These are phyloP conservation scores for Gasteruption jaculator DNA, from an alignment of 2,888 invertebrate genomes.

Conservation along the genomic window DNA sequence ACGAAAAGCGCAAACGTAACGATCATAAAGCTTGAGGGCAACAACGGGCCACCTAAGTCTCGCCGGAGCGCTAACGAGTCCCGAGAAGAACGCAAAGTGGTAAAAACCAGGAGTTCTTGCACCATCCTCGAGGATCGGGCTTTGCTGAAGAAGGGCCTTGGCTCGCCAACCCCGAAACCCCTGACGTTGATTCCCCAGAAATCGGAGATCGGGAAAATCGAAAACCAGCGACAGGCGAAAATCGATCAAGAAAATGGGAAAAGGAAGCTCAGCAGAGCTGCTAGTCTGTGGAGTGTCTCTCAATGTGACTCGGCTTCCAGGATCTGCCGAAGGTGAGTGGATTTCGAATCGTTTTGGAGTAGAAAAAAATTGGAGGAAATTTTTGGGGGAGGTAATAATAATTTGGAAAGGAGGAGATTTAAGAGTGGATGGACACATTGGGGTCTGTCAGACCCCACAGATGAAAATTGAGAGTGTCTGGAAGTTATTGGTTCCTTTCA, in stretches of 20 bases:
- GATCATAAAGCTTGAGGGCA: constrained; percentile 8
- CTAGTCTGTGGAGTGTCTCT: constrained; percentile 46
- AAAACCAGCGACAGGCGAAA: not conserved
- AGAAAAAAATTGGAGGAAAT: too few relatives aligned
- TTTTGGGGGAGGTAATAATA: too few relatives aligned
- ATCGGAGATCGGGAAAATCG: constrained; percentile 28
- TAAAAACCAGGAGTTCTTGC: constrained; percentile 30
- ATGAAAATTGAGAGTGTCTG: too few relatives aligned
- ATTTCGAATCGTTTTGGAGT: too few relatives aligned
- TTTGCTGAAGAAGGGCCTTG: constrained; percentile 42
- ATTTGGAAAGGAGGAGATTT: too few relatives aligned
- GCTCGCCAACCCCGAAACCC: constrained; percentile 31
- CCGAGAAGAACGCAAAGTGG: constrained; percentile 25
- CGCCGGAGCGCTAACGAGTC: constrained; percentile 13
- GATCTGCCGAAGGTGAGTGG: too few relatives aligned
- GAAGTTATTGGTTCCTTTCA: too few relatives aligned
- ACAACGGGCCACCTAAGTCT: not conserved
- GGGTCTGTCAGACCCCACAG: constrained; percentile 22
- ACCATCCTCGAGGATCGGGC: constrained; percentile 45
- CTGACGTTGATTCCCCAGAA: constrained; percentile 39
- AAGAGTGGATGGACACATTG: constrained; percentile 12
- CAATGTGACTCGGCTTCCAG: too few relatives aligned
- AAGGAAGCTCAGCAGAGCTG: constrained; percentile 35
- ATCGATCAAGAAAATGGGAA: not conserved
- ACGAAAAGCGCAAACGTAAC: not conserved